Percentiles rank a stretch among this genome's conserved stretches.
phyloP scores from a whole-genome alignment of 1,140 invertebrate species.

The Eufriesea mexicana region DNA sequence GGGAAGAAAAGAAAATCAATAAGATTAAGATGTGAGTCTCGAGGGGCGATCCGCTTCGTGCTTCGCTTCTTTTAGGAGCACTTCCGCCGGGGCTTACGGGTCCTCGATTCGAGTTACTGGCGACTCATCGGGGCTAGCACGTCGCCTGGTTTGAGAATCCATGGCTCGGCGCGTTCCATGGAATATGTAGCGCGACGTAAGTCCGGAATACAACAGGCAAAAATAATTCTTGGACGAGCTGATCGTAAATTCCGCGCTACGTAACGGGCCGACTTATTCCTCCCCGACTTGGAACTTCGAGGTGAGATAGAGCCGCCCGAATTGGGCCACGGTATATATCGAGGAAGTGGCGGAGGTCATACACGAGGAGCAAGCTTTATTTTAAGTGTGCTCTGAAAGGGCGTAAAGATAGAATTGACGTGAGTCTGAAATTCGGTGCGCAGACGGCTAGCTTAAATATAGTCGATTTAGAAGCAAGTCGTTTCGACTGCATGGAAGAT shows the following conservation, averaged over 20 bases:
- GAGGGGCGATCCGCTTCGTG: slow-evolving; percentile 7
- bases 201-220: slow-evolving; percentile 4
- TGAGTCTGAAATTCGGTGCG: not conserved
- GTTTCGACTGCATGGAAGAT: too few species aligned
- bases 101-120: slow-evolving; percentile 17
- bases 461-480: too few species aligned
- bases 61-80: not conserved
- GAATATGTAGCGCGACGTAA: not conserved
- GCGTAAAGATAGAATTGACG: not conserved
- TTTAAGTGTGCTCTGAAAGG: too few species aligned
- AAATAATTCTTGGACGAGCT: slow-evolving; percentile 22
- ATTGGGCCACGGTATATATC: not conserved
- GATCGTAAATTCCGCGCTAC: slow-evolving; percentile 9
- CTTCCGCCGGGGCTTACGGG: not conserved
- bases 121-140: slow-evolving; percentile 2
- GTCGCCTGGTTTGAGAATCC: slow-evolving; percentile 20
- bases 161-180: not conserved
- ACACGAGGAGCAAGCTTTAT: not conserved
- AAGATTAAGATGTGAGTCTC: slow-evolving; percentile 19
- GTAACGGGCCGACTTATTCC: too few species aligned
- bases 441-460: not conserved
- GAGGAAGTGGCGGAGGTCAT: not conserved
- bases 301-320: not conserved
- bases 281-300: not conserved
- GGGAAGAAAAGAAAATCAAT: slow-evolving; percentile 11